These are phyloP conservation scores for Phrynocephalus vlangalii DNA, from an alignment of 2,797 vertebrate genomes.

Conservation along the genomic window DNA sequence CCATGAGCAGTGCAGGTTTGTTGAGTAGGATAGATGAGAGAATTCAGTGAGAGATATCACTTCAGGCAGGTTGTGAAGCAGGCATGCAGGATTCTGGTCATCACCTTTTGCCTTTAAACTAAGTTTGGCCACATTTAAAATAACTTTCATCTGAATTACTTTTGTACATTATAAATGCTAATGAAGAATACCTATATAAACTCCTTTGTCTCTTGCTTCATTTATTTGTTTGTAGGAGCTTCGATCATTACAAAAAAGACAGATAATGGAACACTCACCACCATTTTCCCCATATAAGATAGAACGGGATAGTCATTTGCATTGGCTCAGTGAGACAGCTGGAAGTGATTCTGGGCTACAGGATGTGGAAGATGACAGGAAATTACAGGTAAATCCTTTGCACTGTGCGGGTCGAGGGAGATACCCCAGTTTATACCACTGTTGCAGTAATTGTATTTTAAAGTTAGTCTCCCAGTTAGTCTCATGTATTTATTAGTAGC, in stretches of 20 bases:
- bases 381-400: conserved; percentile 62
- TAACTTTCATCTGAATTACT: conserved; percentile 11
- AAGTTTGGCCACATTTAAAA: not conserved
- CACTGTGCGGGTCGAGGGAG: not conserved
- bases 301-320: conserved; percentile 67
- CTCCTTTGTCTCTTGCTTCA: not conserved
- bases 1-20: too few relatives aligned
- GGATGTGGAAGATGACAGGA: conserved; percentile 67
- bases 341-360: conserved; percentile 64
- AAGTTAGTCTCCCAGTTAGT: not conserved
- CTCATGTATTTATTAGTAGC: not conserved
- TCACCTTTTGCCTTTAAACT: not conserved
- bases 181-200: not conserved
- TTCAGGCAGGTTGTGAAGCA: too few relatives aligned
- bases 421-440: not conserved
- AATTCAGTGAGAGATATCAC: too few relatives aligned
- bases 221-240: conserved; percentile 76
- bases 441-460: not conserved
- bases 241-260: conserved; percentile 74
- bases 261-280: conserved; percentile 65
- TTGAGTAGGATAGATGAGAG: too few relatives aligned
- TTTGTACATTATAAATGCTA: not conserved
- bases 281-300: conserved; percentile 69
- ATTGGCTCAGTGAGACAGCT: conserved; percentile 77
- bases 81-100: too few relatives aligned